Conservation (phyloP, 2,888 invertebrate genomes). For the Rhagonycha fulva region DNA sequence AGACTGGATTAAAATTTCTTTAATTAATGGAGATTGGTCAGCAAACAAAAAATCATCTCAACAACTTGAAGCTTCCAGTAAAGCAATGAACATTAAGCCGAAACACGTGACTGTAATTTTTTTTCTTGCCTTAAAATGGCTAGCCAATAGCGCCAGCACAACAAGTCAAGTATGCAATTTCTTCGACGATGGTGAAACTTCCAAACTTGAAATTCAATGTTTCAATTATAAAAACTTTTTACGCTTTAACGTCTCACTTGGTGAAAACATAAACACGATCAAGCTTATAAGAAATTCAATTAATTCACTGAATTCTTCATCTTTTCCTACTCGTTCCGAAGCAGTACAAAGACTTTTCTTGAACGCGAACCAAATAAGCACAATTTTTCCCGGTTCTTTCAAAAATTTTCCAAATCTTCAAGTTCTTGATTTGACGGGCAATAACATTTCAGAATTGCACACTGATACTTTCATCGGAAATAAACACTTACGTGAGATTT, state of each 20-base stretch:
- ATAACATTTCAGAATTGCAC: neutral
- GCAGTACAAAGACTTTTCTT: neutral
- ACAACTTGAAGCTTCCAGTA: no score
- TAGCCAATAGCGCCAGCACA: neutral
- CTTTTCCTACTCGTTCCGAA: neutral
- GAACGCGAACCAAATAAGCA: neutral
- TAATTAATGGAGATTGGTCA: no score
- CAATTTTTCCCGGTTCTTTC: neutral
- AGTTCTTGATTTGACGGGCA: neutral
- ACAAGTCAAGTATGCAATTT: neutral
- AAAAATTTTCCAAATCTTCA: neutral
- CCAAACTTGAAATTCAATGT: neutral
- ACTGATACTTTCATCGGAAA: neutral
- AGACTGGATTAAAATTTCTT: no score
- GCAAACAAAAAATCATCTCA: no score
- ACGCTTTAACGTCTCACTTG: neutral
- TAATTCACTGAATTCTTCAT: neutral
- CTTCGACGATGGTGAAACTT: neutral
- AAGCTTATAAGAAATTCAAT: neutral
- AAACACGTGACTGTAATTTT: neutral
- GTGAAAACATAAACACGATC: neutral
- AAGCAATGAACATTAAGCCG: no score
- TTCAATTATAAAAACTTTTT: neutral
- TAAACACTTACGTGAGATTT: neutral
- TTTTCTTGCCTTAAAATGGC: neutral